These are phyloP conservation scores for Rattus norvegicus DNA, from an alignment of 2,113 vertebrate species.

Conservation along the genomic window GRCr8 NC_086023.1:74021501-74022000, in stretches of 20 bases:
- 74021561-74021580: slow-evolving; percentile 1
- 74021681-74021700: neutral
- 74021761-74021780: slow-evolving; percentile 3
- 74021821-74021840: neutral
- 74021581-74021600: neutral
- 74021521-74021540: neutral
- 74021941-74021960: neutral
- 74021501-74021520: slow-evolving; percentile 15
- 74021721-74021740: slow-evolving; percentile 1
- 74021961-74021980: neutral
- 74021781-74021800: neutral
- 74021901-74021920: neutral
- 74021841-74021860: neutral
- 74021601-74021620: slow-evolving; percentile 1
- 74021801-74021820: neutral
- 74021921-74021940: neutral
- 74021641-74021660: neutral
- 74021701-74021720: neutral
- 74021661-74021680: neutral
- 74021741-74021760: neutral
- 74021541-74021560: slow-evolving; percentile 9
- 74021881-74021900: neutral
- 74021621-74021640: neutral
- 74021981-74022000: slow-evolving; percentile 16
- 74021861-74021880: neutral